Conservation (phyloP, 2,113 vertebrate species). For the Colinus virginianus region DNA sequence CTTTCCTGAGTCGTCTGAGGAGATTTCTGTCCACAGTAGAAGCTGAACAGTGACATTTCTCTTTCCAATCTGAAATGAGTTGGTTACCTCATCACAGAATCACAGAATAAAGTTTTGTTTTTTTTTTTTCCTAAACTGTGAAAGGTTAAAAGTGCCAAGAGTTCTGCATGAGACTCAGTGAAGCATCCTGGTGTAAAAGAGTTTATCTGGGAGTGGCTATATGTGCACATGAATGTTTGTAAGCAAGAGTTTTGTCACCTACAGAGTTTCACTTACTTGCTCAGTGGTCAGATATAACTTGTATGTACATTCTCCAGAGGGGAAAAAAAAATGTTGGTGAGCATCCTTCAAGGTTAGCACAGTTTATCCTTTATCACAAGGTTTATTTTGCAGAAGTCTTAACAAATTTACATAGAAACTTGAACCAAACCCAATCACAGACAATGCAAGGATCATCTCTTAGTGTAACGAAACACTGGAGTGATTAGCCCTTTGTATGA, state of each 20-base stretch:
- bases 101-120: too few species aligned
- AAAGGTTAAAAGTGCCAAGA: background rate
- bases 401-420: background rate
- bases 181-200: background rate
- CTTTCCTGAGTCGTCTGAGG: background rate
- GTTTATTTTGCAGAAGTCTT: background rate
- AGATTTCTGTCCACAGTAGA: background rate
- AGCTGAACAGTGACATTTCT: background rate
- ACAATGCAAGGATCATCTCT: background rate
- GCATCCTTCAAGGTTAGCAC: background rate
- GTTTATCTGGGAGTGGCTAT: background rate
- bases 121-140: background rate
- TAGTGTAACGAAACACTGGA: background rate
- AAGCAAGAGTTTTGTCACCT: background rate
- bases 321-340: too few species aligned
- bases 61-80: background rate
- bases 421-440: background rate
- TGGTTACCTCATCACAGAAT: background rate
- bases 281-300: background rate
- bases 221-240: background rate
- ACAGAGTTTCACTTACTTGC: background rate
- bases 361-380: background rate
- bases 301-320: background rate
- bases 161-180: fast-evolving
- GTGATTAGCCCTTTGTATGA: conserved; percentile 28